Base-by-base conservation (phyloP, 2,797 vertebrate species). In the Geotria australis region DNA sequence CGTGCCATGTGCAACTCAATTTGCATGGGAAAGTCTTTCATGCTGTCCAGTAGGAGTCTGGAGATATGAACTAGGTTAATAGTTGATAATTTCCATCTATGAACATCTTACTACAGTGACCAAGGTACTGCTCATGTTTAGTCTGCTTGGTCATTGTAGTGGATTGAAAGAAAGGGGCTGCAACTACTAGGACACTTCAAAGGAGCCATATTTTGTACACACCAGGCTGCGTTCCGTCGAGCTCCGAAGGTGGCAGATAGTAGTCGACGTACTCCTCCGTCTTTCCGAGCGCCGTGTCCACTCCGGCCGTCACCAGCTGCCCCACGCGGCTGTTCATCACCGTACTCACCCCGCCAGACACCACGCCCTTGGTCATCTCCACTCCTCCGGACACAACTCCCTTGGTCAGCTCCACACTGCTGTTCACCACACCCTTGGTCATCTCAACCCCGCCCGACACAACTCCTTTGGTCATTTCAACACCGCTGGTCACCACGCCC, bases 231-330 rank as follows among this genome's bases (percentile, higher is more conserved):
- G 24, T 24, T 38, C 24, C 24, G 24, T 38, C 24, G 24, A 38
- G 38, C 24, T 80, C 74, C 1, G 77, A 76, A 62, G 77, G 69
- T 15, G 85, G 85, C 24, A 95, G 73, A 59, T 85, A 91, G 57
- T 76, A 79, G 59, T 96, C 85, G 64, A 96, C 72, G 61, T 91
- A 70, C 7, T 62, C 71, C 68, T 96, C 85, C 0, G 83, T 89
- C 8, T 68, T 80, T 46, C 69, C 76, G 57, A 94, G 73, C 1
- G 81, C 85, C 2, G 70, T 74, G 63, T 85, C 76, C 61, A 88
- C 66, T 1, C 81, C 66, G 1, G 64, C 80, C 72, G 70, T 84
- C 66, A 94, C 64, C 57, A 82, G 62, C 8, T 63, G 75, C 9
- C 66, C 69, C 70, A 85, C 66, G 48, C 70, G 71, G 67, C 82